Evolutionary conservation across 2,888 invertebrate genomes (phyloP).

Genomic region (Drosophila vallismaia): DNA sequence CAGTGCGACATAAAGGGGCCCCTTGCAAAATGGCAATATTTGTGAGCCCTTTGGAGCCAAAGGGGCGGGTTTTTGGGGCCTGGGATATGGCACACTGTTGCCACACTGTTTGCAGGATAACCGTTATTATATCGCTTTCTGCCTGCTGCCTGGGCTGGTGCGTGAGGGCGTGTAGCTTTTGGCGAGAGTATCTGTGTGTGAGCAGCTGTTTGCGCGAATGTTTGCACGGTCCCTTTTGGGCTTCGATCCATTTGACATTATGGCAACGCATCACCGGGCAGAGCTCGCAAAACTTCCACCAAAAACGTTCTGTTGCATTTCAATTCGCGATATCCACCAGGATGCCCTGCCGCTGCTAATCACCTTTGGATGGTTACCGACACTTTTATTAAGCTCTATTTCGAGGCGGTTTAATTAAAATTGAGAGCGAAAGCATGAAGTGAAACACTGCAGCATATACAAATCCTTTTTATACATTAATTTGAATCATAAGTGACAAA

Average conservation of each 20-base stretch:
- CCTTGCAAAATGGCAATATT: conserved; percentile 45
- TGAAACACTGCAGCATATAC: not conserved
- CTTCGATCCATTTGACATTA: conserved; percentile 61
- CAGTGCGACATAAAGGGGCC: conserved; percentile 43
- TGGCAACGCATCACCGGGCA: conserved; percentile 49
- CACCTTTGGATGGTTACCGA: conserved; percentile 53
- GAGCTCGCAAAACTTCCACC: conserved; percentile 44
- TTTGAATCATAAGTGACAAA: too few relatives aligned
- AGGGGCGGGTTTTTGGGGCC: not conserved
- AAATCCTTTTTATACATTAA: too few relatives aligned
- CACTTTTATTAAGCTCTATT: conserved; percentile 71
- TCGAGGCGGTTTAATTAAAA: conserved; percentile 69
- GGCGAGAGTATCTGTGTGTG: conserved; percentile 4
- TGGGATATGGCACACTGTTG: conserved; percentile 45
- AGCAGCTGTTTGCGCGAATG: conserved; percentile 8
- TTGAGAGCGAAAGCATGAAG: not conserved
- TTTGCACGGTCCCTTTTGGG: conserved; percentile 28
- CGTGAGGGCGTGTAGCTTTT: not conserved
- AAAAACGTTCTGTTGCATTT: conserved; percentile 45
- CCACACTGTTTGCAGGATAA: conserved; percentile 59
- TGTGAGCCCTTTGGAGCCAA: conserved; percentile 15
- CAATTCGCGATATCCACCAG: conserved; percentile 40
- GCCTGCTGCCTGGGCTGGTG: conserved; percentile 4
- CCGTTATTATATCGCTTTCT: conserved; percentile 67
- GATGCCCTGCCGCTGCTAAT: not conserved